Percentiles rank a stretch among this genome's conserved stretches.
Conservation (phyloP, 2,888 invertebrate genomes). For the Nomada fucata region DNA sequence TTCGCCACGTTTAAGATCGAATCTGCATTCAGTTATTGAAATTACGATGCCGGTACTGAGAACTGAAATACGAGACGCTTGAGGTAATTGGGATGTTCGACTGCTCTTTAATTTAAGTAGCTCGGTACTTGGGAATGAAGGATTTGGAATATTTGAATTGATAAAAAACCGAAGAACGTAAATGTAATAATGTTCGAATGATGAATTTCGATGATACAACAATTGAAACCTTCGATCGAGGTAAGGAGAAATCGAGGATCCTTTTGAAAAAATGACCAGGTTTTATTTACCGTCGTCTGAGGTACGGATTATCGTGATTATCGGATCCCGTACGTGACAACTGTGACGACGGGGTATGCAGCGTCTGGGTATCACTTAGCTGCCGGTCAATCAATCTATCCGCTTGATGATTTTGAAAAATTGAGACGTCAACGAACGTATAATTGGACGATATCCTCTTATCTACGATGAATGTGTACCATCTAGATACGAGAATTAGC, state of each 20-base stretch:
- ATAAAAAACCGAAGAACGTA: no score
- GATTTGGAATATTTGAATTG: no score
- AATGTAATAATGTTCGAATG: no score
- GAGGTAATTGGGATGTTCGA: no score
- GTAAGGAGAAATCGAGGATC: slow-evolving; percentile 5
- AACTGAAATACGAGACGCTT: no score
- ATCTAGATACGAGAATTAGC: background rate
- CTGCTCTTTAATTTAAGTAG: no score
- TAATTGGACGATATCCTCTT: slow-evolving; percentile 1
- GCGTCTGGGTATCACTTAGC: slow-evolving; percentile 43
- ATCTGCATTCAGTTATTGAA: no score
- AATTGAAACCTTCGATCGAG: background rate
- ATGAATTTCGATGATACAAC: no score
- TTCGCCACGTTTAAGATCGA: no score
- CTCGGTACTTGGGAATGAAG: no score
- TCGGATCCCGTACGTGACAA: slow-evolving; percentile 48
- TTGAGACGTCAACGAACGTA: slow-evolving; percentile 50
- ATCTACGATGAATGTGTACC: background rate
- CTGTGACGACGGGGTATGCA: slow-evolving; percentile 26
- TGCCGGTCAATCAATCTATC: slow-evolving; percentile 52
- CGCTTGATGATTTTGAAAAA: slow-evolving; percentile 45
- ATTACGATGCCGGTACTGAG: no score
- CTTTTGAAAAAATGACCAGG: slow-evolving; percentile 27
- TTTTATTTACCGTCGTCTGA: background rate
- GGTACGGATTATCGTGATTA: slow-evolving; percentile 43